Evolutionary conservation across 2,888 invertebrate genomes (phyloP), one percentile per base, ranked within the genome.

Genomic region (Morpho helenor): DNA sequence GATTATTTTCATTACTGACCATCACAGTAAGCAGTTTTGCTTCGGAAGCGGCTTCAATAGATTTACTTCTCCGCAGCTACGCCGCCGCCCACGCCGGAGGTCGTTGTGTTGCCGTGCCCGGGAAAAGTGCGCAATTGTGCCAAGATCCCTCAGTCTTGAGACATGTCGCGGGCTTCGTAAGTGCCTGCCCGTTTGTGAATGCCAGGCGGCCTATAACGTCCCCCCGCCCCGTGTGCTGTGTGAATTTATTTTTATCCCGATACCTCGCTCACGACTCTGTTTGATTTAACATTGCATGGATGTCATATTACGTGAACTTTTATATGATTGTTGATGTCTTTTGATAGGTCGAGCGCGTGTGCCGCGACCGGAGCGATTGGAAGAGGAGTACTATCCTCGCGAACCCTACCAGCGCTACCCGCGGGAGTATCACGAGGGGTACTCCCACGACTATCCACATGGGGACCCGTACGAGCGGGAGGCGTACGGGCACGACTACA

Each of bases 351-450:
- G 88, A 63, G 74, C 81, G 62, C 87, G 93, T 64, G 89, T 89
- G 67, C 79, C 92, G 67, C 86, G 93, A 64, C 82, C 87, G 64
- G 91, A 90, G 75, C 82, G 93, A 78, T 75, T 93, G 80, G 93
- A 93, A 71, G 93, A 93, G 69, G 85, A 88, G 71, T 87, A 87
- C 80, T 70, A 70, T 56, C 66, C 67, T 43, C 67, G 70, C 73
- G 75, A 66, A 56, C 66, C 63, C 58, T 69, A 77, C 70, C 77
- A 71, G 61, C 69, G 77, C 52, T 68, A 70, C 57, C 71, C 67
- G 63, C 71, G 65, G 66, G 70, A 64, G 55, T 72, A 71, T 53
- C 78, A 71, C 65, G 91, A 88, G 67, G 86, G 86, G 61, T 80
- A 82, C 73, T 70, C 75, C 47, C 78, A 74, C 70, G 74, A 73